phyloP scores from a whole-genome alignment of 2,888 invertebrate genomes.

The Agrochola litura region DNA sequence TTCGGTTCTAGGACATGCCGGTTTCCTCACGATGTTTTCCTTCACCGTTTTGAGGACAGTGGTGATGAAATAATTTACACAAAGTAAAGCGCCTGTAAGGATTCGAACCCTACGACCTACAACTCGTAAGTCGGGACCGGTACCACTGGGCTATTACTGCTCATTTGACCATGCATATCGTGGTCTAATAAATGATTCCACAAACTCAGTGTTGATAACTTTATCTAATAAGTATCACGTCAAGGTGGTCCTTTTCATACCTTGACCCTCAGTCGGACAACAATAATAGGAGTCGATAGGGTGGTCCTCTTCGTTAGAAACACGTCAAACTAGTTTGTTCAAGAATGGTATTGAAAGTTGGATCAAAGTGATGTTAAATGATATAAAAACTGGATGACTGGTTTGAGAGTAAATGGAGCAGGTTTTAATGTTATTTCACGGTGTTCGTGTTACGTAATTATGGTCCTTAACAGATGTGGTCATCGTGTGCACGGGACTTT shows the following conservation, averaged over 20 bases:
- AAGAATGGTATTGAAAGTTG: constrained; percentile 16
- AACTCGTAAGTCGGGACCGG: no score
- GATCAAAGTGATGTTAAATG: constrained; percentile 40
- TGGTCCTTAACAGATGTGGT: background rate
- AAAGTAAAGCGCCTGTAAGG: no score
- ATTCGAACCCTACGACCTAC: no score
- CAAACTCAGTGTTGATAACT: constrained; percentile 27
- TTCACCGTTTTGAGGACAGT: no score
- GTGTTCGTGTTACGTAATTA: background rate
- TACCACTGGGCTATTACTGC: no score
- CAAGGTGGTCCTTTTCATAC: constrained; percentile 40
- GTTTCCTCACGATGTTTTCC: no score
- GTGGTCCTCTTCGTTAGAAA: constrained; percentile 39
- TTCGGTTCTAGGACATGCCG: no score
- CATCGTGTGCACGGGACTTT: no score
- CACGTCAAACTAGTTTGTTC: constrained; percentile 47
- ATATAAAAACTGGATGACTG: constrained; percentile 31
- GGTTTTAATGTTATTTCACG: constrained; percentile 6
- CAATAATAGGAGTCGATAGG: constrained; percentile 17
- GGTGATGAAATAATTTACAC: no score
- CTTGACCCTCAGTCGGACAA: constrained; percentile 1
- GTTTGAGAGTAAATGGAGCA: background rate
- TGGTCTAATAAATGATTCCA: background rate
- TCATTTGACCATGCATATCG: no score
- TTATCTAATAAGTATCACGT: constrained; percentile 43